Evolutionary conservation across 2,797 vertebrate species (phyloP).

Genomic region (Enteromius treurensis): DNA sequence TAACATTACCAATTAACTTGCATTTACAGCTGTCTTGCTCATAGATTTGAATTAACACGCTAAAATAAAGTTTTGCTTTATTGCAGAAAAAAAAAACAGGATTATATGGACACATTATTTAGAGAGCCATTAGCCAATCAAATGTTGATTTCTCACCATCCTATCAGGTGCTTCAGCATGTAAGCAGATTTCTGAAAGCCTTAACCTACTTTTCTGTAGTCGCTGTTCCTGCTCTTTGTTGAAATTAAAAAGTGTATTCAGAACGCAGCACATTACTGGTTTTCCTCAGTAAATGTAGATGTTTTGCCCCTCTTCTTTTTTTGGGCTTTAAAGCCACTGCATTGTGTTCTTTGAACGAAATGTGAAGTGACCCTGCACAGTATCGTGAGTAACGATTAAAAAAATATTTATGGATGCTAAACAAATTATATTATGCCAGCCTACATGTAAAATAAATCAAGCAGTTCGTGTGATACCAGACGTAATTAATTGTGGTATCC

Average conservation of each 20-base stretch:
- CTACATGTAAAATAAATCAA: slow-evolving; percentile 10
- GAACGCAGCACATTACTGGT: background rate
- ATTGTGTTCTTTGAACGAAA: slow-evolving; percentile 18
- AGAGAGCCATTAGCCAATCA: slow-evolving; percentile 36
- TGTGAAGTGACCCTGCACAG: slow-evolving; percentile 7
- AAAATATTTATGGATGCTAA: background rate
- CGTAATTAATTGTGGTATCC: background rate
- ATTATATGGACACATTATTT: slow-evolving; percentile 31
- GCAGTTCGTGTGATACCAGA: background rate
- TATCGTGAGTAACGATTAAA: slow-evolving; percentile 23
- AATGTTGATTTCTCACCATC: slow-evolving; percentile 34
- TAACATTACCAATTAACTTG: background rate
- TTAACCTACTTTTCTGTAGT: slow-evolving; percentile 51
- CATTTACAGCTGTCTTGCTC: background rate
- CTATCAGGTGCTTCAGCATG: slow-evolving; percentile 36
- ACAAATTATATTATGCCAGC: background rate
- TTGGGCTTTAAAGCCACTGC: background rate
- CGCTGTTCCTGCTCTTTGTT: slow-evolving; percentile 26
- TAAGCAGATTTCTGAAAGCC: slow-evolving; percentile 49
- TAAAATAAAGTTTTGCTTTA: slow-evolving; percentile 30
- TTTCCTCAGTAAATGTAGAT: background rate
- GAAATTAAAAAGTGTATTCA: slow-evolving; percentile 34
- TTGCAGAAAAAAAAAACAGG: slow-evolving; percentile 5
- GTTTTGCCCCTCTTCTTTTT: background rate
- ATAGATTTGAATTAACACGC: slow-evolving; percentile 2